Evolutionary conservation across 2,113 vertebrate species (phyloP), one percentile per base, ranked within the genome.

Genomic region (Aptenodytes forsteri): DNA sequence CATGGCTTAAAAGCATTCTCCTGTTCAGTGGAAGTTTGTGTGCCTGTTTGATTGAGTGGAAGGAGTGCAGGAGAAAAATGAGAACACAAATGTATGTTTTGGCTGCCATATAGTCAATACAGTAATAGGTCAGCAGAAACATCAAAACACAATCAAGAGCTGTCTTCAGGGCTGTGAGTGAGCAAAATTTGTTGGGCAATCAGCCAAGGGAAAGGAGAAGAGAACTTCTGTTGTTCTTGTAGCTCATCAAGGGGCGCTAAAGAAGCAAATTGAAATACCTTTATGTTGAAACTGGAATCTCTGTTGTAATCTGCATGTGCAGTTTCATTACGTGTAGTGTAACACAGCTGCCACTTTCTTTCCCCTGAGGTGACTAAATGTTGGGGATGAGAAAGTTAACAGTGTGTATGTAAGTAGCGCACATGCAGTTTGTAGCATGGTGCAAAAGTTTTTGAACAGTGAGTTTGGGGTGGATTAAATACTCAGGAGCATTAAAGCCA

Each of bases 61-160:
- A 98, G 95, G 96, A 97, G 93, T 65, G 90, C 87, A 97, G 88
- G 93, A 69, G 96, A 97, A 99, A 99, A 99, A 98, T 99, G 98
- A 99, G 98, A 98, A 98, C 99, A 99, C 98, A 99, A 98, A 98
- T 98, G 97, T 98, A 97, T 99, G 98, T 99, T 99, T 99, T 98
- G 98, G 98, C 98, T 99, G 98, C 98, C 92, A 98, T 98, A 98
- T 96, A 98, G 98, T 98, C 98, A 99, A 98, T 98, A 98, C 98
- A 98, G 98, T 98, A 98, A 99, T 98, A 98, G 98, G 97, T 98
- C 97, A 62, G 95, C 97, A 98, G 96, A 98, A 99, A 99, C 99
- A 99, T 99, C 98, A 99, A 99, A 99, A 99, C 99, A 99, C 98
- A 99, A 99, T 99, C 98, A 99, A 97, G 98, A 98, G 70, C 97